Percentiles rank a stretch among this genome's conserved stretches.
Evolutionary conservation across 2,888 invertebrate genomes (phyloP).

Genomic region (Luperina testacea): DNA sequence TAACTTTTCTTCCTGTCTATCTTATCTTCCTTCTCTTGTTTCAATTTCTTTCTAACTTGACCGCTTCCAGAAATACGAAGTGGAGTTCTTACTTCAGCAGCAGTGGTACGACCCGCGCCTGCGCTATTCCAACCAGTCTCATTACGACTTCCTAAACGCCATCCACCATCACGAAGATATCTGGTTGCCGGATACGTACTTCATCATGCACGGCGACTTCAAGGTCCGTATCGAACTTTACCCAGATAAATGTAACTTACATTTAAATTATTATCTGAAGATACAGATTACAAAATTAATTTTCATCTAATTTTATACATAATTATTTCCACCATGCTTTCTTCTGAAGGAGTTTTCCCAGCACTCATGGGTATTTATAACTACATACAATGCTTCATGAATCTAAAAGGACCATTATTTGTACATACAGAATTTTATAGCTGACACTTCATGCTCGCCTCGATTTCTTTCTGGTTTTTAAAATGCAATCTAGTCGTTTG

Average conservation of each 20-base stretch:
- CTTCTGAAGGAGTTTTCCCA: constrained; percentile 84
- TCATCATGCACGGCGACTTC: constrained; percentile 99
- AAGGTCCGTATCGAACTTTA: constrained; percentile 87
- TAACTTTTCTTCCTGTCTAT: constrained; percentile 23
- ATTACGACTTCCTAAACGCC: constrained; percentile 97
- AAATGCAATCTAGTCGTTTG: constrained; percentile 68
- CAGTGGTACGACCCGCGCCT: constrained; percentile 98
- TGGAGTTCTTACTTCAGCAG: constrained; percentile 97
- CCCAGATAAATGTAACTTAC: constrained; percentile 25
- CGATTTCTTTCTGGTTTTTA: constrained; percentile 72
- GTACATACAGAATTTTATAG: constrained; percentile 77
- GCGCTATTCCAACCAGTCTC: constrained; percentile 96
- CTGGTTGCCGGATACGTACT: constrained; percentile 98
- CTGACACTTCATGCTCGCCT: constrained; percentile 75
- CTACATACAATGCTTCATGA: constrained; percentile 81
- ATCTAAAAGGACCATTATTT: constrained; percentile 76
- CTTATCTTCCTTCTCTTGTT: constrained; percentile 24
- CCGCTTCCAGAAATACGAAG: constrained; percentile 96
- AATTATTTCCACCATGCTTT: constrained; percentile 83
- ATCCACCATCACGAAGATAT: constrained; percentile 97
- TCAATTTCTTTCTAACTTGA: constrained; percentile 35
- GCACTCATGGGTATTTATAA: constrained; percentile 84
- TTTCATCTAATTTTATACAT: constrained; percentile 77
- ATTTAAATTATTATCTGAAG: constrained; percentile 53
- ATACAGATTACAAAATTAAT: constrained; percentile 60